Evolutionary conservation across 1,140 invertebrate genomes (phyloP).

Genomic region (Littorina saxatilis): DNA sequence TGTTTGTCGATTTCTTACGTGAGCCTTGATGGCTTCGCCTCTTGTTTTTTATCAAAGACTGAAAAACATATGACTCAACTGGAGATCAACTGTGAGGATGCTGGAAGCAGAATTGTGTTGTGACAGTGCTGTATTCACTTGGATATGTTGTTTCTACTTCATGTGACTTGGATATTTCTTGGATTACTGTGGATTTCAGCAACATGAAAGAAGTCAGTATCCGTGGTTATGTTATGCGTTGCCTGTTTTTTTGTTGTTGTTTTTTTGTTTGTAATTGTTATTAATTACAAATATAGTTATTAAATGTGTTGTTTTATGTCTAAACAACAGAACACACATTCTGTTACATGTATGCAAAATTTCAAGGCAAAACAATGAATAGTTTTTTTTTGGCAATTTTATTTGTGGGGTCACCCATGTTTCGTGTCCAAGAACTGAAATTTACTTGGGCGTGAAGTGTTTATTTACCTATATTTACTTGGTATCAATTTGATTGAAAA

Average conservation of each 20-base stretch:
- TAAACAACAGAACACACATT: not conserved
- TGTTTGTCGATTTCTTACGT: too few species aligned
- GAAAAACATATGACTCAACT: too few species aligned
- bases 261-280: too few species aligned
- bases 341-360: not conserved
- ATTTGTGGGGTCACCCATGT: not conserved
- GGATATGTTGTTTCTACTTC: not conserved
- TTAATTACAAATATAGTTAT: not conserved
- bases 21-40: too few species aligned
- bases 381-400: conserved; percentile 6
- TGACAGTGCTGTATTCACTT: not conserved
- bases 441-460: not conserved
- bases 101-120: not conserved
- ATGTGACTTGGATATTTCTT: not conserved
- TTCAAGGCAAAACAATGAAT: not conserved
- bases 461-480: not conserved
- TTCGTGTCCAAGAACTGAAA: not conserved
- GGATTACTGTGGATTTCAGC: not conserved
- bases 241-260: too few species aligned
- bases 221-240: conserved; percentile 4
- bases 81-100: too few species aligned
- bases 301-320: not conserved
- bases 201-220: not conserved
- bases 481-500: too few species aligned
- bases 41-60: too few species aligned